Conservation (phyloP, 2,797 vertebrate species). For the Mastacembelus armatus region DNA sequence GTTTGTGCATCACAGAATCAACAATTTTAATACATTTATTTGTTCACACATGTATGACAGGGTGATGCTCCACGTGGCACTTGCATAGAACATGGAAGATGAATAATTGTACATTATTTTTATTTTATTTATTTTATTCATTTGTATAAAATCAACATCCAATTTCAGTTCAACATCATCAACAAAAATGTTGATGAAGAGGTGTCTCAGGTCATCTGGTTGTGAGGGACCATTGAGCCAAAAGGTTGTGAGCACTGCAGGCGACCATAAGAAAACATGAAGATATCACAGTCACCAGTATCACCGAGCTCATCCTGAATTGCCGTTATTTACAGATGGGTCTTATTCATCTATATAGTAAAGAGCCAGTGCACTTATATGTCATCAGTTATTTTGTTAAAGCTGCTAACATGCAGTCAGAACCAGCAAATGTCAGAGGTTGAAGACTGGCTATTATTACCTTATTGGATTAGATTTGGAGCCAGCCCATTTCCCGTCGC, state of each 20-base stretch:
- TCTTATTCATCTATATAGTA: constrained; percentile 21
- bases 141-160: no score
- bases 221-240: no score
- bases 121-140: no score
- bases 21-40: not conserved
- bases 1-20: constrained; percentile 58
- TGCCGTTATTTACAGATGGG: constrained; percentile 13
- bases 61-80: no score
- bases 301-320: not conserved
- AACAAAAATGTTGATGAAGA: no score
- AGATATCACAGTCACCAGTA: not conserved
- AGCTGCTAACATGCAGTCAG: constrained; percentile 50
- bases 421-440: constrained; percentile 63
- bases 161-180: no score
- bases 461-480: constrained; percentile 65
- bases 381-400: constrained; percentile 43
- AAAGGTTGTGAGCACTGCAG: no score
- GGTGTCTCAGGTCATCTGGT: no score
- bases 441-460: constrained; percentile 53
- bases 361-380: constrained; percentile 17
- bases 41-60: not conserved
- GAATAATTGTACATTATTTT: no score
- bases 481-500: constrained; percentile 47
- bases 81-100: no score
- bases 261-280: no score